Conservation (phyloP, 2,797 vertebrate species). For the Ataeniobius toweri region DNA sequence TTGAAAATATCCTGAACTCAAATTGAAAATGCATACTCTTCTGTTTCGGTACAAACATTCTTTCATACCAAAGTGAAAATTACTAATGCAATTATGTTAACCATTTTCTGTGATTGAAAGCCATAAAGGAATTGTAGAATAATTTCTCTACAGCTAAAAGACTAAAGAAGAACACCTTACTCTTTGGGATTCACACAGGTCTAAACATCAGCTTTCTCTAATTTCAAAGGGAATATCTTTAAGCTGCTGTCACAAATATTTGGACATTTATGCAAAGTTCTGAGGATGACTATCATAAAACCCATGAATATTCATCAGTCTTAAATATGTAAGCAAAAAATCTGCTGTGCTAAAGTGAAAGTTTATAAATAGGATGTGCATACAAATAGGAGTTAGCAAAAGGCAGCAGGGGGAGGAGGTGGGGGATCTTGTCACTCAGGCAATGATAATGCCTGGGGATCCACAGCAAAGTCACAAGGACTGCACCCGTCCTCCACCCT, state of each 20-base stretch:
- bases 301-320: constrained; percentile 9
- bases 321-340: constrained; percentile 10
- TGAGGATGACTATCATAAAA: constrained; percentile 2
- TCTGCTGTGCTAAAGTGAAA: constrained; percentile 31
- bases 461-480: constrained; percentile 71
- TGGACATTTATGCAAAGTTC: constrained; percentile 12
- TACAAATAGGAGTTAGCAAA: constrained; percentile 60
- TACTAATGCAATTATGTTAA: neutral
- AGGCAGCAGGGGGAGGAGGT: constrained; percentile 40
- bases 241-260: constrained; percentile 5
- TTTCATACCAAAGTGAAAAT: neutral
- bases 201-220: neutral
- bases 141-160: constrained; percentile 15
- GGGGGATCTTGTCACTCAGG: constrained; percentile 64
- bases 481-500: constrained; percentile 76
- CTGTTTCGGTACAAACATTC: neutral
- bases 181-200: neutral
- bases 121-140: constrained; percentile 9
- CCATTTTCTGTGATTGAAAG: neutral
- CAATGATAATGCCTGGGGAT: constrained; percentile 59
- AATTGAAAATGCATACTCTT: neutral
- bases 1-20: neutral
- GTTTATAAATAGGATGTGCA: constrained; percentile 68
- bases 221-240: constrained; percentile 5
- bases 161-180: neutral